Evolutionary conservation across 2,797 vertebrate genomes (phyloP).

Genomic region (Sandelia bainsii): DNA sequence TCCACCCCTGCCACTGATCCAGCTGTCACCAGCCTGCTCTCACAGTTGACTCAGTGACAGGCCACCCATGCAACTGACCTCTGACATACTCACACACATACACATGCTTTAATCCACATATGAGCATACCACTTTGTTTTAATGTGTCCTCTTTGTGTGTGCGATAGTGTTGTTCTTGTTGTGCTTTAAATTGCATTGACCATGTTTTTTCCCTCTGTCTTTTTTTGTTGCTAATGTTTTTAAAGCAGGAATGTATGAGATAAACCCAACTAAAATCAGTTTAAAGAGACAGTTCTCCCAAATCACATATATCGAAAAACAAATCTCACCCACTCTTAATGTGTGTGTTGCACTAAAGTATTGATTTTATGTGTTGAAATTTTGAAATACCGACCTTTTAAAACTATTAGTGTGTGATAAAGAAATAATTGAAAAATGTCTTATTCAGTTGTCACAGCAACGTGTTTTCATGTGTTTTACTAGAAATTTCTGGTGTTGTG

Average conservation of each 20-base stretch:
- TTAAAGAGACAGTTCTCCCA: conserved; percentile 23
- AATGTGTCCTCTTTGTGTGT: conserved; percentile 58
- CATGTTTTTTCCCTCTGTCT: conserved; percentile 2
- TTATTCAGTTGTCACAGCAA: background rate
- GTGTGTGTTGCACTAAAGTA: background rate
- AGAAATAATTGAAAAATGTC: background rate
- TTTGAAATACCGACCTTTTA: conserved; percentile 10
- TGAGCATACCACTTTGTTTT: conserved; percentile 79
- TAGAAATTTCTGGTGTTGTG: background rate
- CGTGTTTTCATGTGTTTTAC: background rate
- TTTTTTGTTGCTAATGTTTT: background rate
- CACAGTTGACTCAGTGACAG: conserved; percentile 53
- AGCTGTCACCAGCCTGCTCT: conserved; percentile 77
- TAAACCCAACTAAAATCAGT: background rate
- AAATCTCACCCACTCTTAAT: background rate
- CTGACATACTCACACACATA: conserved; percentile 45
- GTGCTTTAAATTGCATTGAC: conserved; percentile 14
- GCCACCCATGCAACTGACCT: conserved; percentile 65
- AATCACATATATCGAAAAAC: background rate
- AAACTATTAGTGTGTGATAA: background rate
- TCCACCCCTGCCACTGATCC: conserved; percentile 49
- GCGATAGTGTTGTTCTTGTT: background rate
- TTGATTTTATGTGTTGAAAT: background rate
- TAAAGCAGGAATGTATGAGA: background rate
- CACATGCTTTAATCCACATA: conserved; percentile 71